Evolutionary conservation across 2,113 vertebrate genomes (phyloP).

Genomic region (Gnathonemus longibarbis): DNA sequence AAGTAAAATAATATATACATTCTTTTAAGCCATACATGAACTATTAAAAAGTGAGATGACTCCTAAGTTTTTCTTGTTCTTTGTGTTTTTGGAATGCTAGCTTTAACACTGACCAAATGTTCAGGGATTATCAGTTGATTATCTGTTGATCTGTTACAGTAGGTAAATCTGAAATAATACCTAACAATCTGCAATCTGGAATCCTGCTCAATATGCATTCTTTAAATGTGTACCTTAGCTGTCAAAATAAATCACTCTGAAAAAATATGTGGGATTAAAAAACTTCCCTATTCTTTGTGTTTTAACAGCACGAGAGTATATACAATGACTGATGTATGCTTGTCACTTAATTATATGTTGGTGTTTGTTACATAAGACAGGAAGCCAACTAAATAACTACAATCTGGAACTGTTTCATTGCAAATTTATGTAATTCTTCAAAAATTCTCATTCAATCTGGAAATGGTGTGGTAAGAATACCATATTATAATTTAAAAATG

Average conservation of each 20-base stretch:
- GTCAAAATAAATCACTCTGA: not conserved
- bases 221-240: not conserved
- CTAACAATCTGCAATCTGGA: not conserved
- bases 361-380: not conserved
- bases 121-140: not conserved
- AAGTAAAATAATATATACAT: not conserved
- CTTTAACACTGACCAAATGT: not conserved
- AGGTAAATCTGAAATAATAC: not conserved
- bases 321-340: not conserved
- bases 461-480: not conserved
- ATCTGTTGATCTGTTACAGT: not conserved
- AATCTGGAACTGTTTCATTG: not conserved
- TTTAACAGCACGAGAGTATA: not conserved
- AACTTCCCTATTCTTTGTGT: not conserved
- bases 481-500: not conserved
- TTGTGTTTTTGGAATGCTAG: not conserved
- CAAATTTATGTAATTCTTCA: not conserved
- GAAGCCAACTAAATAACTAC: not conserved
- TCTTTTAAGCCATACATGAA: not conserved
- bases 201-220: not conserved
- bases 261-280: not conserved
- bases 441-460: not conserved
- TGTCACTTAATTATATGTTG: not conserved
- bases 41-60: slow-evolving; percentile 12
- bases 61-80: slow-evolving; percentile 5